Evolutionary conservation across 2,113 vertebrate genomes (phyloP).

Genomic region (Oryzias celebensis): DNA sequence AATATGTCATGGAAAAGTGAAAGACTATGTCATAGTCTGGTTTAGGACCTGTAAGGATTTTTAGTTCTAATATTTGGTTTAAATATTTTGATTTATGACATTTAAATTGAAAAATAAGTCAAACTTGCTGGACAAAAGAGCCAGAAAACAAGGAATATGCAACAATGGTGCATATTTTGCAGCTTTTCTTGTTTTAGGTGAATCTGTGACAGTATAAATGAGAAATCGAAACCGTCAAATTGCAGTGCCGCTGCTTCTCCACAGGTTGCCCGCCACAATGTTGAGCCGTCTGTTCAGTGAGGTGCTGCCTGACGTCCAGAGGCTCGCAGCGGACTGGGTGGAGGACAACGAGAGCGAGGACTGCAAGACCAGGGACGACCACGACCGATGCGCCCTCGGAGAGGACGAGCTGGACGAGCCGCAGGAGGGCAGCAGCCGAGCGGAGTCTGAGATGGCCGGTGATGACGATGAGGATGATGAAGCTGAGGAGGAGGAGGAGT

Average conservation of each 20-base stretch:
- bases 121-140: too few species aligned
- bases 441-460: slow-evolving; percentile 74
- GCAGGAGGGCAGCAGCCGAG: slow-evolving; percentile 73
- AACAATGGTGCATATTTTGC: too few species aligned
- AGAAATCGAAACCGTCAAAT: background rate
- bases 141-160: too few species aligned
- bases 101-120: too few species aligned
- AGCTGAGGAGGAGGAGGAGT: slow-evolving; percentile 88
- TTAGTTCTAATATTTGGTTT: too few species aligned
- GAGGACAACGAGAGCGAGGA: slow-evolving; percentile 85
- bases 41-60: too few species aligned
- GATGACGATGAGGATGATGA: slow-evolving; percentile 82
- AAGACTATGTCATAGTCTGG: too few species aligned
- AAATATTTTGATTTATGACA: too few species aligned
- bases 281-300: slow-evolving; percentile 98
- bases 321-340: slow-evolving; percentile 90
- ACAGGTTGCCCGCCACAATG: slow-evolving; percentile 82
- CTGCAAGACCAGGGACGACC: slow-evolving; percentile 70
- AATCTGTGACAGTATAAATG: background rate
- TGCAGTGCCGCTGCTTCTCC: slow-evolving; percentile 19
- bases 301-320: slow-evolving; percentile 94
- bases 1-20: too few species aligned
- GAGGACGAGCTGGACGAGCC: slow-evolving; percentile 85
- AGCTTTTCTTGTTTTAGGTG: background rate
- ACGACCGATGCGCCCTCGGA: slow-evolving; percentile 69